Evolutionary conservation across 1,140 invertebrate genomes (phyloP).

Genomic region (Formica exsecta): DNA sequence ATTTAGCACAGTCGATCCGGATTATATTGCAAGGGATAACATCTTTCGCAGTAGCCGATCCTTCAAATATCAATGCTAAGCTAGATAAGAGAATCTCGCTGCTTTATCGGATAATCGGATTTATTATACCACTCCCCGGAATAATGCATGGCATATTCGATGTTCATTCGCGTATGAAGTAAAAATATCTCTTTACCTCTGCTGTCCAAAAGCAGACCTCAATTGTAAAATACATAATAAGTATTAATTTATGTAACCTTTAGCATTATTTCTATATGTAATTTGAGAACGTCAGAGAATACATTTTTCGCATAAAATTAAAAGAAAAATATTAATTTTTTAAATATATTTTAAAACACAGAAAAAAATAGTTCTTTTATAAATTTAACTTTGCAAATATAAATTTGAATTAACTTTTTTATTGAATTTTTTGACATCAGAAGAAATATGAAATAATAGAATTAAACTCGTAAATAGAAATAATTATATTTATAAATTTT

Average conservation of each 20-base stretch:
- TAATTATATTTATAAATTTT: not conserved
- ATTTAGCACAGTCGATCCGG: not conserved
- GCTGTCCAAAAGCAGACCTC: not conserved
- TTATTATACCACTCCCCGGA: slow-evolving; percentile 20
- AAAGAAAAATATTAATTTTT: not conserved
- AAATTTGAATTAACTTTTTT: not conserved
- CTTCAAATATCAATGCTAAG: slow-evolving; percentile 40
- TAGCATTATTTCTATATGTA: slow-evolving; percentile 1
- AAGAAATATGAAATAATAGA: not conserved
- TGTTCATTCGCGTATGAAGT: not conserved
- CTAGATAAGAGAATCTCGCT: slow-evolving; percentile 10
- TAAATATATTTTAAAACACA: not conserved
- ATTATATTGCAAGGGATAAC: slow-evolving; percentile 12
- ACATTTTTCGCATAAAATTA: not conserved
- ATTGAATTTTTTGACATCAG: not conserved
- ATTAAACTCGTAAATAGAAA: not conserved
- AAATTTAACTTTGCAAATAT: not conserved
- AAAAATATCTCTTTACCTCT: slow-evolving; percentile 10
- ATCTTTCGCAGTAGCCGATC: not conserved
- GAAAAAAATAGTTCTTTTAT: not conserved
- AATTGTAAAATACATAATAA: not conserved
- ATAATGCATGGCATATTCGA: slow-evolving; percentile 8
- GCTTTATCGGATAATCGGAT: slow-evolving; percentile 40
- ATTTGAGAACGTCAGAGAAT: not conserved
- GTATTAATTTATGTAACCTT: not conserved